These are phyloP conservation scores for Phania funesta DNA, from an alignment of 2,888 invertebrate genomes.

Conservation along the genomic window DNA sequence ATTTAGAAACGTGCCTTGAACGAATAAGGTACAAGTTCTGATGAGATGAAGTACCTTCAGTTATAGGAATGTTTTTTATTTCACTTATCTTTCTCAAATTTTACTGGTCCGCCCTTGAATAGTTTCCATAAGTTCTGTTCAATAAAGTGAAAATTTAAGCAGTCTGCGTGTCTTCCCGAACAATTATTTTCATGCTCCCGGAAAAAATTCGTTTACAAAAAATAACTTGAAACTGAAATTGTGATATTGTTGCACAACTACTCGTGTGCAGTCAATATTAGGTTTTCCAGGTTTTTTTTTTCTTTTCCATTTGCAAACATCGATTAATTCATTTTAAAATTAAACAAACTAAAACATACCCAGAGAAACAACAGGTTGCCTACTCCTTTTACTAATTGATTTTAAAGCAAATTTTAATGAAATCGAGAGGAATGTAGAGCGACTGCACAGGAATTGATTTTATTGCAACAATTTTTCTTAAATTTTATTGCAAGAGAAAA, in stretches of 20 bases:
- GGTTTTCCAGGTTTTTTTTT: neutral
- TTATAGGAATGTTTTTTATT: no score
- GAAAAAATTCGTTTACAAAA: no score
- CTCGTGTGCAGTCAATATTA: neutral
- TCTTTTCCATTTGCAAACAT: neutral
- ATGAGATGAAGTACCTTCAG: no score
- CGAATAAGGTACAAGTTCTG: no score
- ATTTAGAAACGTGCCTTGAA: no score
- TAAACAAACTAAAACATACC: constrained; percentile 11
- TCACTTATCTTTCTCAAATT: no score
- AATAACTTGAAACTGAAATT: neutral
- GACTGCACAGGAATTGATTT: neutral
- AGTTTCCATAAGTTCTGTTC: no score
- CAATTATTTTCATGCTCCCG: no score
- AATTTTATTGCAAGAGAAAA: constrained; percentile 24
- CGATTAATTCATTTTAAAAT: constrained; percentile 24
- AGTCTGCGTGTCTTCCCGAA: no score
- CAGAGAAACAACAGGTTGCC: constrained; percentile 46
- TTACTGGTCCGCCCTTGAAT: no score
- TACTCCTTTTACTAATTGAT: neutral
- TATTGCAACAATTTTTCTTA: constrained; percentile 23
- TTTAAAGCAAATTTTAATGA: neutral
- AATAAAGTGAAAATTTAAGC: no score
- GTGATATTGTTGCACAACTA: neutral
- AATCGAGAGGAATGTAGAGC: neutral